Evolutionary conservation across 2,888 invertebrate genomes (phyloP).

Genomic region (Diploptera punctata): DNA sequence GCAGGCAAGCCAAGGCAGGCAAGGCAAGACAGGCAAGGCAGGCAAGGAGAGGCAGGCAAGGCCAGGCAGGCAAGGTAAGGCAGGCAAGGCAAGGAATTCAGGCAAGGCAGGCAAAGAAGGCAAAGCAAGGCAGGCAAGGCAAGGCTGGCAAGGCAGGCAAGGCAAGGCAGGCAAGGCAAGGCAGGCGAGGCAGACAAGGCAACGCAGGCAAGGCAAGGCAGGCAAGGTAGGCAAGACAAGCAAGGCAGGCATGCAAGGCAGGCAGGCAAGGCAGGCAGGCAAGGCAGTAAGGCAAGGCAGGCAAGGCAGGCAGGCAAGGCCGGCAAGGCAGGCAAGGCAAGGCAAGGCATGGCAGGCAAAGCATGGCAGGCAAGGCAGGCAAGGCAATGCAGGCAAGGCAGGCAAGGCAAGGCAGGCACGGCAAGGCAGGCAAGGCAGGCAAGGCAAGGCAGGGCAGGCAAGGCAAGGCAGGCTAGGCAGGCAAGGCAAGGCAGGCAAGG

Average conservation of each 20-base stretch:
- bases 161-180: not conserved
- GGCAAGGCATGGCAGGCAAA: not conserved
- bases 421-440: no score
- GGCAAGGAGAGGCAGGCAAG: no score
- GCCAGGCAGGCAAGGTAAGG: not conserved
- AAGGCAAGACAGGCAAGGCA: not conserved
- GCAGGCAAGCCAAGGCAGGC: not conserved
- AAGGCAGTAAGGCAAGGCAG: not conserved
- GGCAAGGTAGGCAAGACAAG: not conserved
- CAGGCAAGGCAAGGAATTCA: not conserved
- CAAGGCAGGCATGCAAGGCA: not conserved
- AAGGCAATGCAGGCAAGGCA: no score
- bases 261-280: not conserved
- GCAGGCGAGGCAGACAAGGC: no score
- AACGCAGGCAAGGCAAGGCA: no score
- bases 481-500: conserved; percentile 16
- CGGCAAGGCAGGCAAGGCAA: not conserved
- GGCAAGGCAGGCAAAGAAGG: no score
- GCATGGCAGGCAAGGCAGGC: no score
- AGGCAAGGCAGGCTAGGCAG: conserved; percentile 23
- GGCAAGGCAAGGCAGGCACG: no score
- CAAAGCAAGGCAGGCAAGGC: not conserved
- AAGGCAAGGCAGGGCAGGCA: no score
- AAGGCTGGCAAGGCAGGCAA: not conserved
- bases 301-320: not conserved